Conservation (phyloP, 2,113 vertebrate species). For the Paraplagusia blochii region DNA sequence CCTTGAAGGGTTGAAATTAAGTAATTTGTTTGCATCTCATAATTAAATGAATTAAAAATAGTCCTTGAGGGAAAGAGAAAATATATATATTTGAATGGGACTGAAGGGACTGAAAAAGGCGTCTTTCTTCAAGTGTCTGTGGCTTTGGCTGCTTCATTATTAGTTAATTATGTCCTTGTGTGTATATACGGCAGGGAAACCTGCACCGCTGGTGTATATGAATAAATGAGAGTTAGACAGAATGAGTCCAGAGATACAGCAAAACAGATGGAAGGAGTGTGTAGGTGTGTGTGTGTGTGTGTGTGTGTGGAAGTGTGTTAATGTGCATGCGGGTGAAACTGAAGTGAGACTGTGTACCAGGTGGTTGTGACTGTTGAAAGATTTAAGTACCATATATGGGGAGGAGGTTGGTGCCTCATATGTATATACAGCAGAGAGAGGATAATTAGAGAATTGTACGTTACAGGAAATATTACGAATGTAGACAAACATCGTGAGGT, state of each 20-base stretch:
- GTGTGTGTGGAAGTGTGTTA: constrained; percentile 2
- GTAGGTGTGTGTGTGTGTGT: constrained; percentile 1
- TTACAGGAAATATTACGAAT: not conserved
- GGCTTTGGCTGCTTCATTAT: not conserved
- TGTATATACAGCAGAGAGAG: constrained; percentile 13
- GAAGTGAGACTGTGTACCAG: constrained; percentile 49
- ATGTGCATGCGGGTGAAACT: constrained; percentile 49
- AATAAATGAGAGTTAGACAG: not conserved
- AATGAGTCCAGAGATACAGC: not conserved
- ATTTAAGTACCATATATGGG: constrained; percentile 49
- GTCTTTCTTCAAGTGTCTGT: constrained; percentile 2
- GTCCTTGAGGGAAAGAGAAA: not conserved
- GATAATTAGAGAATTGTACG: constrained; percentile 16
- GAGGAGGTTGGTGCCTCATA: constrained; percentile 30
- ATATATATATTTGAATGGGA: constrained; percentile 14
- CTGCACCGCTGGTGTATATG: not conserved
- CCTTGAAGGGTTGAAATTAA: too few species aligned
- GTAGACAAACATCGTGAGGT: too few species aligned
- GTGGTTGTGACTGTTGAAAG: constrained; percentile 53
- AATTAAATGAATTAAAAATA: not conserved
- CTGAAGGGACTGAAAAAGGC: constrained; percentile 3
- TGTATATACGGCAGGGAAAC: not conserved
- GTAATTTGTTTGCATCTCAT: too few species aligned
- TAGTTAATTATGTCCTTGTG: constrained; percentile 6
- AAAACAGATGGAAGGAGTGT: constrained; percentile 4